Percentiles rank a stretch among this genome's conserved stretches.
Conservation (phyloP, 2,888 invertebrate genomes). For the Tribolium freemani region DNA sequence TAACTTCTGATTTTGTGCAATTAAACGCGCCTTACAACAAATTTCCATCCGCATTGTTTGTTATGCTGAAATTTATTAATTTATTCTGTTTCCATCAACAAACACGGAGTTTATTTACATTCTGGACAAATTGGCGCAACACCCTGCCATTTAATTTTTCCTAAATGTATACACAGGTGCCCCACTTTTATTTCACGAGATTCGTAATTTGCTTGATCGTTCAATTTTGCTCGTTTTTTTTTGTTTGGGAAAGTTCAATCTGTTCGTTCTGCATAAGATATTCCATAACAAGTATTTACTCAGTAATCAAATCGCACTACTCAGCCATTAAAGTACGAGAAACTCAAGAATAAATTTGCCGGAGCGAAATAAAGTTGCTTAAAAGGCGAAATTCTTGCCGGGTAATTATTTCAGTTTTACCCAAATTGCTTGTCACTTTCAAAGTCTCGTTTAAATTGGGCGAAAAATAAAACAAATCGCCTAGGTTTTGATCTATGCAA, state of each 20-base stretch:
- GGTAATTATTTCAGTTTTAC: not conserved
- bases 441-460: not conserved
- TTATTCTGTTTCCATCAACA: conserved; percentile 26
- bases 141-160: conserved; percentile 19
- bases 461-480: not conserved
- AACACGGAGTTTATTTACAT: conserved; percentile 26
- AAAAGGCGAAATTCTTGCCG: not conserved
- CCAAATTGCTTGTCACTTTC: conserved; percentile 1
- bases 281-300: conserved; percentile 30
- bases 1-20: not conserved
- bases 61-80: conserved; percentile 21
- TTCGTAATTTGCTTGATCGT: not conserved
- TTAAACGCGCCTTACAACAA: conserved; percentile 13
- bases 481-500: not conserved
- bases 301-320: conserved; percentile 28
- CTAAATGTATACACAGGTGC: conserved; percentile 15
- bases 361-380: not conserved
- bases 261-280: conserved; percentile 1
- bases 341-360: conserved; percentile 14
- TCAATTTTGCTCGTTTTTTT: not conserved
- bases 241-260: not conserved
- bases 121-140: conserved; percentile 20
- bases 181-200: not conserved
- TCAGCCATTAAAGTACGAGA: conserved; percentile 23
- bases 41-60: conserved; percentile 22